These are phyloP conservation scores for Steinernema feltiae DNA, from an alignment of 1,140 invertebrate genomes.

Conservation along the genomic window DNA sequence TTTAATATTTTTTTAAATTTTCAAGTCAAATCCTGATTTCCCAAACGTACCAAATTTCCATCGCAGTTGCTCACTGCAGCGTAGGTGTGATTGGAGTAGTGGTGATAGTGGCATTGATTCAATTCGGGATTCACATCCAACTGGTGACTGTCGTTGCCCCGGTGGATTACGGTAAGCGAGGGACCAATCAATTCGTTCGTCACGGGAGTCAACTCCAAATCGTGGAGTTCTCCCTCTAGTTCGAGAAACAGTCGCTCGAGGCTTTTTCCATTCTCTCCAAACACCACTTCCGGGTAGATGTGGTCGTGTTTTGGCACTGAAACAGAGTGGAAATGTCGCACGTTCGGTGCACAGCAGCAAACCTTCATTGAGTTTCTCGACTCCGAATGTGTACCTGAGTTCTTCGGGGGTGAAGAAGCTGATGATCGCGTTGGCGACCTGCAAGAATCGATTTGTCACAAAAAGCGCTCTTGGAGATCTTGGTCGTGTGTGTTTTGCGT, in stretches of 20 bases:
- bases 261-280: conserved; percentile 23
- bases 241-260: conserved; percentile 36
- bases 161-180: conserved; percentile 44
- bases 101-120: conserved; percentile 51
- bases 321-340: too few species aligned
- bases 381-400: conserved; percentile 53
- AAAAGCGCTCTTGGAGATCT: not conserved
- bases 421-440: conserved; percentile 37
- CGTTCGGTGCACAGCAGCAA: not conserved
- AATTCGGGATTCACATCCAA: conserved; percentile 14
- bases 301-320: conserved; percentile 49
- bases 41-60: conserved; percentile 44
- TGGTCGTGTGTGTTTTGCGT: not conserved
- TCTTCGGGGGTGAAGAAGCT: conserved; percentile 56
- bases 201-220: conserved; percentile 38
- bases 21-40: too few species aligned
- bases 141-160: conserved; percentile 17
- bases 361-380: conserved; percentile 33
- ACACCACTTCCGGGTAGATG: conserved; percentile 38
- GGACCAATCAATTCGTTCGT: conserved; percentile 43
- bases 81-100: conserved; percentile 46
- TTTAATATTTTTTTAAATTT: too few species aligned
- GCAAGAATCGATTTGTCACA: conserved; percentile 21
- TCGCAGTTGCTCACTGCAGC: conserved; percentile 55
- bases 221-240: conserved; percentile 24